A percentile compares a stretch with the other conserved stretches of the same genome.
These are phyloP conservation scores for Ips typographus DNA, from an alignment of 1,140 invertebrate species.

Conservation along the genomic window DNA sequence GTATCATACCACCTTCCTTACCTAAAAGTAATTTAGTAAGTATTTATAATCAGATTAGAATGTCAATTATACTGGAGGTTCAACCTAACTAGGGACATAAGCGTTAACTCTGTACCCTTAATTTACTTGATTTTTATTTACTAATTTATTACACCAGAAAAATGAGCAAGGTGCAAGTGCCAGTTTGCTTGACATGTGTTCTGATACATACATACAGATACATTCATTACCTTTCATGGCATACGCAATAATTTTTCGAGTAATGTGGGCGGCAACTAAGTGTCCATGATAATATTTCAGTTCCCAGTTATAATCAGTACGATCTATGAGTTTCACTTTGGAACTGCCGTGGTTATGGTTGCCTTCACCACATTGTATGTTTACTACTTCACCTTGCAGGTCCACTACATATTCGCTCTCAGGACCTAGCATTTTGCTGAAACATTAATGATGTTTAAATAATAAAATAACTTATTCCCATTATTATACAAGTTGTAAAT, in stretches of 20 bases:
- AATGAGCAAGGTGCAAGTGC: too few species aligned
- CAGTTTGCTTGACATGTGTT: too few species aligned
- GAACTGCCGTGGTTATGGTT: conserved; percentile 75
- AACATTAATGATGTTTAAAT: conserved; percentile 33
- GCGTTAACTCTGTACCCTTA: too few species aligned
- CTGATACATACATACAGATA: conserved; percentile 33
- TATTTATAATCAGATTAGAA: too few species aligned
- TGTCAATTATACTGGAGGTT: too few species aligned
- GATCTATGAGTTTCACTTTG: conserved; percentile 86
- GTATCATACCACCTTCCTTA: conserved; percentile 74
- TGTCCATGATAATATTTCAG: conserved; percentile 81
- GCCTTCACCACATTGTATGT: conserved; percentile 68
- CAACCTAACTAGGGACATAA: too few species aligned
- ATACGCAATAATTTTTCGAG: conserved; percentile 85
- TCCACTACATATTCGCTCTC: conserved; percentile 70
- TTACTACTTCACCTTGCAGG: conserved; percentile 68
- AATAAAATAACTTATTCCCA: too few species aligned
- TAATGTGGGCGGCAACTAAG: conserved; percentile 84
- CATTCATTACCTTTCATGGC: conserved; percentile 74
- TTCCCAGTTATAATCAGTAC: conserved; percentile 94
- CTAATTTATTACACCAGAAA: too few species aligned
- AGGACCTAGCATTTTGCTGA: conserved; percentile 67
- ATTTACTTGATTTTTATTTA: too few species aligned
- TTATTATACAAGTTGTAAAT: too few species aligned
- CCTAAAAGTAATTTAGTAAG: conserved; percentile 54